These are phyloP conservation scores for Carpatolechia fugitivella DNA, from an alignment of 2,888 invertebrate species.

Conservation along the genomic window DNA sequence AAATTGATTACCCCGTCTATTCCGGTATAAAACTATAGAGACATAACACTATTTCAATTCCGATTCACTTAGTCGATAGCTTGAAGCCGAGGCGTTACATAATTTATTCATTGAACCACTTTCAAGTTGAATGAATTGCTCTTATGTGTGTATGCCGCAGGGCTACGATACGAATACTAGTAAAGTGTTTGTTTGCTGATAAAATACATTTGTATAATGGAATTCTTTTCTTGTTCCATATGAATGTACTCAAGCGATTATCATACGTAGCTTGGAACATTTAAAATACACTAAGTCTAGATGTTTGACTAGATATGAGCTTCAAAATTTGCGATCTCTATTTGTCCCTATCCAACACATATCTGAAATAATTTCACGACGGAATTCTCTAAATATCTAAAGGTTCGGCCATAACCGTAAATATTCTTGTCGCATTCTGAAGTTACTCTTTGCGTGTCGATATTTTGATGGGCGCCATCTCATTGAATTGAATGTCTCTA, in stretches of 20 bases:
- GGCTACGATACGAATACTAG: not conserved
- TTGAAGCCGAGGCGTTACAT: constrained; percentile 23
- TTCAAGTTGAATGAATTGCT: constrained; percentile 51
- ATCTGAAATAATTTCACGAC: too few species aligned
- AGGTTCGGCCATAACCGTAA: not conserved
- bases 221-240: not conserved
- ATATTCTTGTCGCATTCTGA: not conserved
- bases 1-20: not conserved
- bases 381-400: not conserved
- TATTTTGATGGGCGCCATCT: not conserved
- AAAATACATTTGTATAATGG: not conserved
- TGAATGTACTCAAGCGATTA: too few species aligned
- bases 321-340: too few species aligned
- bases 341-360: too few species aligned
- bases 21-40: not conserved
- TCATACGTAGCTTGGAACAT: too few species aligned
- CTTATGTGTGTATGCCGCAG: constrained; percentile 28
- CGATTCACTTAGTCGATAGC: constrained; percentile 10
- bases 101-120: constrained; percentile 54
- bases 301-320: too few species aligned
- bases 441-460: not conserved
- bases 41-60: constrained; percentile 3
- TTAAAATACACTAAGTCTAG: too few species aligned
- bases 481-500: too few species aligned
- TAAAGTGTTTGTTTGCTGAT: not conserved